Percentiles rank a stretch among this genome's conserved stretches.
Evolutionary conservation across 2,113 vertebrate genomes (phyloP).

Genomic region (Nerophis lumbriciformis): DNA sequence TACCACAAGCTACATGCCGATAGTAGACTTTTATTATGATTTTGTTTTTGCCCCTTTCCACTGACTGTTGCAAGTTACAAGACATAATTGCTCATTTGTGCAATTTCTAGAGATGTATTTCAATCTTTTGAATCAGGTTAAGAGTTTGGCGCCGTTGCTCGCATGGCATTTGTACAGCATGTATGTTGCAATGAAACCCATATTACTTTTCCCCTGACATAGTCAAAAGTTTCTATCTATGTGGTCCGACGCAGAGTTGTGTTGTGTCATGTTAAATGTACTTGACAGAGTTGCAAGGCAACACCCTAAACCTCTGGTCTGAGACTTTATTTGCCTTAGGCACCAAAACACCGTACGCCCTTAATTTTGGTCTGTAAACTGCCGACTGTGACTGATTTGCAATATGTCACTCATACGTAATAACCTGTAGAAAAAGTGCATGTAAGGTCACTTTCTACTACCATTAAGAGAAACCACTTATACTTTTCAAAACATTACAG

Average conservation of each 20-base stretch:
- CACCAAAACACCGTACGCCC: slow-evolving; percentile 43
- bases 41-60: not conserved
- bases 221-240: slow-evolving; percentile 60
- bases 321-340: slow-evolving; percentile 63
- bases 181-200: slow-evolving; percentile 47
- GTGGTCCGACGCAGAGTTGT: slow-evolving; percentile 61
- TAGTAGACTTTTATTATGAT: too few relatives aligned
- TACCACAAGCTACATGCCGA: too few relatives aligned
- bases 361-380: slow-evolving; percentile 42
- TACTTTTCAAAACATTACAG: not conserved
- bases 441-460: not conserved
- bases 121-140: slow-evolving; percentile 11
- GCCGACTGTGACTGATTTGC: slow-evolving; percentile 31
- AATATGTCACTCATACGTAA: slow-evolving; percentile 22
- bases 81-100: not conserved
- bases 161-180: slow-evolving; percentile 41
- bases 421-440: slow-evolving; percentile 2
- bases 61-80: too few relatives aligned
- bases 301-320: slow-evolving; percentile 71
- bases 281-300: slow-evolving; percentile 68
- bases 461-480: not conserved
- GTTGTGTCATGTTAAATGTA: slow-evolving; percentile 69
- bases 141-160: slow-evolving; percentile 27
- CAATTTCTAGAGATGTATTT: slow-evolving; percentile 10
- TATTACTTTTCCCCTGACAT: slow-evolving; percentile 59